Percentiles rank a stretch among this genome's conserved stretches.
These are phyloP conservation scores for Callipepla squamata DNA, from an alignment of 2,113 vertebrate species.

Conservation along the genomic window DNA sequence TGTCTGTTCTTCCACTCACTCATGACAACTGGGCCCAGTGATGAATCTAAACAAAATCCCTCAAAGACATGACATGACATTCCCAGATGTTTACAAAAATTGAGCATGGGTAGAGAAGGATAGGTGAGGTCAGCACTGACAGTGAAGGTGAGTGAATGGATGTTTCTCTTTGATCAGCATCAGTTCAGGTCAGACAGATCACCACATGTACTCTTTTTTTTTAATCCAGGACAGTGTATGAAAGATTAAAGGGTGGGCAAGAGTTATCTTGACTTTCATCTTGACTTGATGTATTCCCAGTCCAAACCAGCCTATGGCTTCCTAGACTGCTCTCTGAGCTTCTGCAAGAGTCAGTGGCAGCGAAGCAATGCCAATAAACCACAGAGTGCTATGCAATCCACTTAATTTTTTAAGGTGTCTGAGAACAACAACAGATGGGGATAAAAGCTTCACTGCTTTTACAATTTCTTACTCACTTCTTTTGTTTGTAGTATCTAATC, in stretches of 20 bases:
- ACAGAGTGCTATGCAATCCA: neutral
- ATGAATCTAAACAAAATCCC: neutral
- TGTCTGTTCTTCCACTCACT: neutral
- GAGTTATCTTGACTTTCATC: neutral
- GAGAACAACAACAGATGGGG: neutral
- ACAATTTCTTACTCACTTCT: neutral
- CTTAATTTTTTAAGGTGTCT: neutral
- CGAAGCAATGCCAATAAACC: neutral
- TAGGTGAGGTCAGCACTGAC: neutral
- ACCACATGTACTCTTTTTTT: neutral
- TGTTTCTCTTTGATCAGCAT: fast-evolving
- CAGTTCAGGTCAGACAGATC: neutral
- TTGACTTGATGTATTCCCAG: neutral
- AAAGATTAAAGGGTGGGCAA: neutral
- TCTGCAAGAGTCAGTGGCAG: neutral
- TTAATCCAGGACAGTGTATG: fast-evolving
- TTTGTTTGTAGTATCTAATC: neutral
- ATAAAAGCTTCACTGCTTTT: neutral
- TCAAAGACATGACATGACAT: neutral
- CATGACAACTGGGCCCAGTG: neutral
- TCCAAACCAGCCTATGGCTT: neutral
- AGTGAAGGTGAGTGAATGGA: neutral
- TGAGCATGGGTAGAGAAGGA: neutral
- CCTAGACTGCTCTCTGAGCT: neutral
- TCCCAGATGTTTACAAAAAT: neutral